Conservation (phyloP, 2,797 vertebrate genomes). For the Protosalanx chinensis region DNA sequence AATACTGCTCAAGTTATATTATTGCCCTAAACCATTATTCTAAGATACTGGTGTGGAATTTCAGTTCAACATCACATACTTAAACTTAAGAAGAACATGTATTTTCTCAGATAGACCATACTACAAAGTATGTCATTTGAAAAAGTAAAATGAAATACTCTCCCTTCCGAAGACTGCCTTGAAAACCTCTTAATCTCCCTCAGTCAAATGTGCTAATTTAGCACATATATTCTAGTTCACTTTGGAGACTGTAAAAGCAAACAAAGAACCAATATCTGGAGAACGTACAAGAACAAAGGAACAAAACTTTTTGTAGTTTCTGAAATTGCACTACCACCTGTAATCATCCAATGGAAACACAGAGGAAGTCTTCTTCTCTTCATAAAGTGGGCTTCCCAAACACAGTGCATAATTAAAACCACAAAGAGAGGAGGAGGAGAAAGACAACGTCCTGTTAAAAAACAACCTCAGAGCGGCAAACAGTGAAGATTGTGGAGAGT, state of each 20-base stretch:
- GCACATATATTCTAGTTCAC: conserved; percentile 26
- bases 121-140: conserved; percentile 1
- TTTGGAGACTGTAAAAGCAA: conserved; percentile 23
- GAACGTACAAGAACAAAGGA: background rate
- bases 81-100: background rate
- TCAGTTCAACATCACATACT: no score
- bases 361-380: conserved; percentile 2
- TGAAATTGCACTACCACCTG: conserved; percentile 27
- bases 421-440: background rate
- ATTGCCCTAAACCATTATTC: conserved; percentile 1
- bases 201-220: conserved; percentile 27
- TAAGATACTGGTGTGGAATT: no score
- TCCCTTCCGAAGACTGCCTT: conserved; percentile 31
- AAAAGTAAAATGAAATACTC: conserved; percentile 2
- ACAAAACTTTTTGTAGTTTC: conserved; percentile 13
- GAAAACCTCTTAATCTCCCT: conserved; percentile 17
- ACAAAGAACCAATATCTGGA: conserved; percentile 9
- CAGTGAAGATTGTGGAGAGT: conserved; percentile 50
- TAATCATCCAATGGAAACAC: conserved; percentile 35
- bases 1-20: conserved; percentile 3
- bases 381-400: conserved; percentile 6
- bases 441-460: conserved; percentile 50
- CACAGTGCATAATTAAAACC: conserved; percentile 29
- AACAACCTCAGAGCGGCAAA: conserved; percentile 54
- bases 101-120: conserved; percentile 5